Evolutionary conservation across 2,888 invertebrate species (phyloP).

Genomic region (Altica lythri): DNA sequence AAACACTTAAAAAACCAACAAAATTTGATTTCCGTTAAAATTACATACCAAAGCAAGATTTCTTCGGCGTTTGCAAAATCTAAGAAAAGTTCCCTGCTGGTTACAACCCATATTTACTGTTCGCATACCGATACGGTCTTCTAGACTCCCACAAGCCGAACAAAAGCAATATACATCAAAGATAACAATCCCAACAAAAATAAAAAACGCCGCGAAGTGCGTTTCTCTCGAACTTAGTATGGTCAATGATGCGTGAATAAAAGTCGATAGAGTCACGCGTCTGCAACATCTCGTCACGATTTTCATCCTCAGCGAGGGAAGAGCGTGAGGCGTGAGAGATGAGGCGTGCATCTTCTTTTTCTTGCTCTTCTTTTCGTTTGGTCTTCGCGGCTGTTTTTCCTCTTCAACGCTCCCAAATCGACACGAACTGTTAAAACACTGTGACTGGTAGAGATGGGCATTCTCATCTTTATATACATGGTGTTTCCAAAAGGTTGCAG

Average conservation of each 20-base stretch:
- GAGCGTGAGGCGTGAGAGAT: constrained; percentile 23
- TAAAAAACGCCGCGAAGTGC: constrained; percentile 23
- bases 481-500: no score
- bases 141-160: constrained; percentile 22
- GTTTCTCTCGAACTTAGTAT: constrained; percentile 36
- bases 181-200: constrained; percentile 20
- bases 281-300: constrained; percentile 46
- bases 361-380: constrained; percentile 11
- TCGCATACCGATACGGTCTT: constrained; percentile 19
- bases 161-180: constrained; percentile 26
- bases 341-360: constrained; percentile 20
- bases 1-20: no score
- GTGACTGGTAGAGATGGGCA: background rate
- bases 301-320: constrained; percentile 18
- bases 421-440: constrained; percentile 19
- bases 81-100: no score
- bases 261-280: constrained; percentile 46
- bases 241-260: constrained; percentile 47
- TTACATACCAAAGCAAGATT: no score
- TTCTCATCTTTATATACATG: no score
- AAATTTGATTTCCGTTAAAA: no score
- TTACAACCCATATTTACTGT: no score
- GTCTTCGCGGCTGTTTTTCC: constrained; percentile 21
- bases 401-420: constrained; percentile 30
- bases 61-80: no score